Evolutionary conservation across 1,140 invertebrate species (phyloP).

Genomic region (Drosophila pectinifera): DNA sequence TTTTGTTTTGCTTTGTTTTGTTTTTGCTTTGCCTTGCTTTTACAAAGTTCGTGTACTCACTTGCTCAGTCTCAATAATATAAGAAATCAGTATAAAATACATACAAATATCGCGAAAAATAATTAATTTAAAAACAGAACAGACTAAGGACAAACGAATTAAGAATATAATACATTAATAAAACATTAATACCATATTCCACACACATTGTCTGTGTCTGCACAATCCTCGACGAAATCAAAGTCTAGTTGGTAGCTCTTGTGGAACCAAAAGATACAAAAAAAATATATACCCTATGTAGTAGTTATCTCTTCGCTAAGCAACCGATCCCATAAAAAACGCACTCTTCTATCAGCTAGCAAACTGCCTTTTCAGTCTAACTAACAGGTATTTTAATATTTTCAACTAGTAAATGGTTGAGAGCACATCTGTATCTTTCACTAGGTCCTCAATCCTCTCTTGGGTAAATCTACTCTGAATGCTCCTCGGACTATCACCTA

Average conservation of each 20-base stretch:
- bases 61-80: constrained; percentile 80
- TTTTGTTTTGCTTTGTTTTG: constrained; percentile 40
- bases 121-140: constrained; percentile 35
- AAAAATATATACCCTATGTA: constrained; percentile 5
- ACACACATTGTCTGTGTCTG: constrained; percentile 21
- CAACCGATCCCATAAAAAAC: constrained; percentile 52
- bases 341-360: constrained; percentile 50
- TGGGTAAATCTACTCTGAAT: constrained; percentile 20
- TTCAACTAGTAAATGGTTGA: constrained; percentile 66
- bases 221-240: constrained; percentile 31
- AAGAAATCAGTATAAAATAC: constrained; percentile 65
- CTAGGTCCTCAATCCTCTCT: constrained; percentile 18
- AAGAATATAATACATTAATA: constrained; percentile 57
- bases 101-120: constrained; percentile 34
- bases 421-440: constrained; percentile 34
- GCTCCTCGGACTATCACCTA: constrained; percentile 27
- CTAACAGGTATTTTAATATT: constrained; percentile 72
- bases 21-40: constrained; percentile 51
- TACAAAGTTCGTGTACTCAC: constrained; percentile 76
- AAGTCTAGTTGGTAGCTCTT: constrained; percentile 43
- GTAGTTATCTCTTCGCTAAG: constrained; percentile 39
- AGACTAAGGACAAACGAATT: constrained; percentile 49
- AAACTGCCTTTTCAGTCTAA: constrained; percentile 74
- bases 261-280: constrained; percentile 12
- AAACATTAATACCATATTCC: constrained; percentile 42